Conservation (phyloP, 2,888 invertebrate genomes). For the Drosophila rubida region DNA sequence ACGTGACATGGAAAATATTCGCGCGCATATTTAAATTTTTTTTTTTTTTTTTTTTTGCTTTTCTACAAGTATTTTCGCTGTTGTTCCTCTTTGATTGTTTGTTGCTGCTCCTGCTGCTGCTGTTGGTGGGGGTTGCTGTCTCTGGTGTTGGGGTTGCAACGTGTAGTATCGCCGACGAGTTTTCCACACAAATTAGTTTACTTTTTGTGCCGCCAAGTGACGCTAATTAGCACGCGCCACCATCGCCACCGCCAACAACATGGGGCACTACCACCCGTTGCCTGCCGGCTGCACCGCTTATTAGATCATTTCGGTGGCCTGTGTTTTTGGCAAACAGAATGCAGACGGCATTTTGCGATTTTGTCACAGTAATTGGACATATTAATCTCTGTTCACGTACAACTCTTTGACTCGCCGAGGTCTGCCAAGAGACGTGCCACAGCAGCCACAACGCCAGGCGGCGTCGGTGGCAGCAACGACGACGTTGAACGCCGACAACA, state of each 20-base stretch:
- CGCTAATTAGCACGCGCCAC: slow-evolving; percentile 80
- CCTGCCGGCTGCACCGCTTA: slow-evolving; percentile 61
- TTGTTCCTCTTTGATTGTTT: slow-evolving; percentile 13
- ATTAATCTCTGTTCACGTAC: slow-evolving; percentile 83
- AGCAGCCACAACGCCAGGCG: slow-evolving; percentile 51
- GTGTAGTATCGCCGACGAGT: slow-evolving; percentile 24
- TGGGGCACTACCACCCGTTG: slow-evolving; percentile 11
- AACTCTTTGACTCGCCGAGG: slow-evolving; percentile 53
- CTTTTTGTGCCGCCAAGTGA: slow-evolving; percentile 73
- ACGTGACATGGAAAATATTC: slow-evolving; percentile 80
- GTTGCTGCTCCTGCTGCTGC: neutral
- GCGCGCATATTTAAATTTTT: slow-evolving; percentile 54
- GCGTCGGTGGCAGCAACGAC: slow-evolving; percentile 38
- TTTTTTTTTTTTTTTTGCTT: slow-evolving; percentile 21
- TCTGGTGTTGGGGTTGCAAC: slow-evolving; percentile 48
- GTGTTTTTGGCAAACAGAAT: slow-evolving; percentile 60
- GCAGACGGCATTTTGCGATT: slow-evolving; percentile 83
- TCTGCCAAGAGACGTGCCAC: slow-evolving; percentile 61
- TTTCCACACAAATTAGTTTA: slow-evolving; percentile 81
- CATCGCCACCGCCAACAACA: slow-evolving; percentile 47
- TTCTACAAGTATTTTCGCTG: neutral
- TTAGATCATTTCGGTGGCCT: slow-evolving; percentile 72
- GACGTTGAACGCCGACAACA: slow-evolving; percentile 25
- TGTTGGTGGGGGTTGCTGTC: slow-evolving; percentile 59
- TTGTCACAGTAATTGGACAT: slow-evolving; percentile 85